Conservation (phyloP, 2,888 invertebrate genomes). For the Trichogramma evanescens region DNA sequence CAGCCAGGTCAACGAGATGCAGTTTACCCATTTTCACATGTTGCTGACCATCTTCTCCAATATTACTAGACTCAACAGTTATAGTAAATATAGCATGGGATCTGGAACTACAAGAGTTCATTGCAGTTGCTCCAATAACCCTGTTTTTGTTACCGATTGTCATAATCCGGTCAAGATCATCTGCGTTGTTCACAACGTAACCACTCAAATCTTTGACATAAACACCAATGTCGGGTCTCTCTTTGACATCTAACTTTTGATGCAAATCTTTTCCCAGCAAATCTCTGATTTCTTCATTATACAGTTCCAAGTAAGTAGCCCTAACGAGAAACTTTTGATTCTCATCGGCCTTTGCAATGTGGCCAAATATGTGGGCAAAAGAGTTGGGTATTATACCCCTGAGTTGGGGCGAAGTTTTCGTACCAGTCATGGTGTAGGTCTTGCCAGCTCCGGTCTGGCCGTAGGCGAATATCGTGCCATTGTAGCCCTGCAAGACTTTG, state of each 20-base stretch:
- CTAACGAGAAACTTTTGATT: constrained; percentile 94
- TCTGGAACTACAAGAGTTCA: constrained; percentile 94
- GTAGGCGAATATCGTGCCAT: constrained; percentile 87
- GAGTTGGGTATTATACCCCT: constrained; percentile 97
- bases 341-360: constrained; percentile 88
- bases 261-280: constrained; percentile 83
- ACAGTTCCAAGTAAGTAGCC: constrained; percentile 97
- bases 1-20: constrained; percentile 95
- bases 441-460: constrained; percentile 96
- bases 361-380: constrained; percentile 97
- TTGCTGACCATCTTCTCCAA: constrained; percentile 72
- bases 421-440: constrained; percentile 97
- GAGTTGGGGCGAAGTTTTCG: constrained; percentile 76
- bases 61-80: constrained; percentile 90
- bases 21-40: constrained; percentile 93
- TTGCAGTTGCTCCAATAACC: constrained; percentile 84
- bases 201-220: constrained; percentile 96
- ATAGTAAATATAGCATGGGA: constrained; percentile 99
- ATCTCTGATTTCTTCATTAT: constrained; percentile 98
- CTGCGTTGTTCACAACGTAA: constrained; percentile 95
- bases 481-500: constrained; percentile 92
- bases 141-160: constrained; percentile 91
- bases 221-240: constrained; percentile 92
- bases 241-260: constrained; percentile 84
- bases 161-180: constrained; percentile 92